Evolutionary conservation across 2,113 vertebrate species (phyloP), one percentile per base, ranked within the genome.

Genomic region (Otocyon megalotis): DNA sequence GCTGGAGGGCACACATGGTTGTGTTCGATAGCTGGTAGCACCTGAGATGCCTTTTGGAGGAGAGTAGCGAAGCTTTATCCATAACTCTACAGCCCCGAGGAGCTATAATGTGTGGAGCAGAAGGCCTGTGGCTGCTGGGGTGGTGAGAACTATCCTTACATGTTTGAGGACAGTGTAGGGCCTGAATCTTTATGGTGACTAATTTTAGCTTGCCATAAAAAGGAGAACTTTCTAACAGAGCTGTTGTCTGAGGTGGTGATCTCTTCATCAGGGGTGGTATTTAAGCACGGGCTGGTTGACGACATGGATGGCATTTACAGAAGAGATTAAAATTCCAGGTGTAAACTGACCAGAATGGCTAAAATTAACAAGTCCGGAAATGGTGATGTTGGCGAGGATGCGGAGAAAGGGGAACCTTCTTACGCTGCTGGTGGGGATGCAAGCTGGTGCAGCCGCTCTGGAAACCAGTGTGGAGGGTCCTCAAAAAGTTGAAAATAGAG

Each of bases 41-140:
- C 19, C 19, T 15, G 76, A 84, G 74, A 77, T 0, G 3, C 2
- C 8, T 54, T 67, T 48, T 7, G 1, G 50, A 88, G 54, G 53
- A 85, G 37, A 85, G 77, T 13, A 22, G 13, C 4, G 72, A 85
- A 28, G 16, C 4, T n/a, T 65, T 88, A 37, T 65, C 43, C 20
- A 12, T 32, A 43, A 53, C 8, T 32, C 22, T 63, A 7, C 32
- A 80, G 30, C 60, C 30, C n/a, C 54, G 83, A 94, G 79, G 80
- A 60, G 88, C 50, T 85, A 0, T 28, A 16, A 14, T 54, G 32
- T 28, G 22, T 1, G 67, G 22, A 76, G 32, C 60, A 90, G 84
- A 80, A 20, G 50, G 60, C 24, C 43, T 0, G 0, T 11, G 53
- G 17, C 5, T 16, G 2, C 77, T 22, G 17, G 43, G 19, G 11